phyloP scores from a whole-genome alignment of 2,888 invertebrate species.

The Acrobasis suavella region DNA sequence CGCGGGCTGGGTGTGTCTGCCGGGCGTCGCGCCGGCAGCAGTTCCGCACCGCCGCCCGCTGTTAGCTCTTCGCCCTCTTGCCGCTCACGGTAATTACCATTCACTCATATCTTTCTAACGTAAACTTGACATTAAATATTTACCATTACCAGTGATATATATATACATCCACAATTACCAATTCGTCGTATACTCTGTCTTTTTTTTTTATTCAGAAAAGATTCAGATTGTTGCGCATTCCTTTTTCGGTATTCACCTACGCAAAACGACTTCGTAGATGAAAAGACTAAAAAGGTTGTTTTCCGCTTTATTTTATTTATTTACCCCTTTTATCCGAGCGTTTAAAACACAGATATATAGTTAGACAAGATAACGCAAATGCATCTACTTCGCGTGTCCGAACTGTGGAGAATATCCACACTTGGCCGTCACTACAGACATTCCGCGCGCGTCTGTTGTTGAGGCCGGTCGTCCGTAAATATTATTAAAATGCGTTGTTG shows the following conservation, averaged over 20 bases:
- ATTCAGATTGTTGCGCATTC: constrained; percentile 51
- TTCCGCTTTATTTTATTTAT: constrained; percentile 27
- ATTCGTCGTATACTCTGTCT: background rate
- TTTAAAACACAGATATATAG: too few species aligned
- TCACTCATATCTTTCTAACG: constrained; percentile 34
- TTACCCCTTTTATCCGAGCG: background rate
- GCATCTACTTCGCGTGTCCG: too few species aligned
- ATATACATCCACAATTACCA: background rate
- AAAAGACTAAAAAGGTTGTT: constrained; percentile 38
- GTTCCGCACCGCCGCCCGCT: constrained; percentile 53
- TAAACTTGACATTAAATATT: constrained; percentile 31
- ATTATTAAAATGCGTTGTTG: too few species aligned
- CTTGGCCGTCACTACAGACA: too few species aligned
- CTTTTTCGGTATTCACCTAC: constrained; percentile 59
- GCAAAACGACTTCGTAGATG: constrained; percentile 46
- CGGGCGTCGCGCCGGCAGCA: constrained; percentile 58
- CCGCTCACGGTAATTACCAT: constrained; percentile 50
- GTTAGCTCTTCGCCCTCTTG: constrained; percentile 43
- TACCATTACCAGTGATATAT: constrained; percentile 5
- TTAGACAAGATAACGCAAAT: too few species aligned
- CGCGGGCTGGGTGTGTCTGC: constrained; percentile 75
- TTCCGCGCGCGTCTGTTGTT: too few species aligned
- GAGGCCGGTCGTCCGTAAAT: too few species aligned
- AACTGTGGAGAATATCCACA: too few species aligned
- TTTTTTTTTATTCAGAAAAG: constrained; percentile 27